Conservation (phyloP, 2,113 vertebrate species). For the Antidorcas marsupialis region DNA sequence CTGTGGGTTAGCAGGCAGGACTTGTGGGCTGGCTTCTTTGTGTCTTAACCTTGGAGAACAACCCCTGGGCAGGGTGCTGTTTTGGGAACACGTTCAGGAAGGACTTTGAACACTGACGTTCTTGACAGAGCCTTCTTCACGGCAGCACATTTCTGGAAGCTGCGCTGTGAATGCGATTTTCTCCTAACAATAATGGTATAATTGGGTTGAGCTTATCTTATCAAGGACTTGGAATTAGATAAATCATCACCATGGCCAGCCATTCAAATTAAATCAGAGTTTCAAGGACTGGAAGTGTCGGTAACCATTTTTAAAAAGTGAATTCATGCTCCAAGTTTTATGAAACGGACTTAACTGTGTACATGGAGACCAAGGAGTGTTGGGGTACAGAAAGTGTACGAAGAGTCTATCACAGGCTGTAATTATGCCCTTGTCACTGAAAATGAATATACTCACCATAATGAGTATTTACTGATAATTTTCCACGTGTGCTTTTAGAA, state of each 20-base stretch:
- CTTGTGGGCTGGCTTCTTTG: background rate
- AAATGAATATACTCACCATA: background rate
- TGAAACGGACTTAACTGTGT: conserved; percentile 2
- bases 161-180: conserved; percentile 17
- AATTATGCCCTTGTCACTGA: background rate
- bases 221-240: conserved; percentile 38
- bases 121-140: background rate
- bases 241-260: background rate
- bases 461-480: background rate
- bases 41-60: background rate
- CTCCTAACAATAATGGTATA: conserved; percentile 19
- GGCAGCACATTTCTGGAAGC: background rate
- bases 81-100: background rate
- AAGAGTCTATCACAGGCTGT: background rate
- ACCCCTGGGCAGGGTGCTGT: background rate
- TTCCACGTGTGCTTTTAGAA: background rate
- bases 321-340: background rate
- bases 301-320: conserved; percentile 20
- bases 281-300: background rate
- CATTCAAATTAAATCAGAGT: conserved; percentile 22
- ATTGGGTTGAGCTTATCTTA: conserved; percentile 49
- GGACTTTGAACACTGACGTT: background rate
- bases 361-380: background rate
- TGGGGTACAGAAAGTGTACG: background rate
- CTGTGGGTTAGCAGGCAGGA: background rate